Evolutionary conservation across 2,113 vertebrate genomes (phyloP), one percentile per base, ranked within the genome.

Genomic region (Carassius gibelio): DNA sequence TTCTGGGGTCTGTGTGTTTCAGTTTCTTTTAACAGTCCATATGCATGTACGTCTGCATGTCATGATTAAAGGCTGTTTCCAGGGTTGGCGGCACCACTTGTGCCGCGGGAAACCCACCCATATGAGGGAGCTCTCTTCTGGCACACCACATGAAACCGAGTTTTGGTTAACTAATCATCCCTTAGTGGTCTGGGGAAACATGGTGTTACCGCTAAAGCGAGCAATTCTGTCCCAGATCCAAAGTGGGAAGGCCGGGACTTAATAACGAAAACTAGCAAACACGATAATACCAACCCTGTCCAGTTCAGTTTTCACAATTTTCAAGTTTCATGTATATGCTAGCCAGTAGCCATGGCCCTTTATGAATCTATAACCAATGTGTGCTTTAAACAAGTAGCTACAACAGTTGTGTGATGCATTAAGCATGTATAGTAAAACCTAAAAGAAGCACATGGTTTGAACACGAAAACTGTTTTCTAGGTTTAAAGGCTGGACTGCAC

Each of bases 51-150:
- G 69, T 52, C 55, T n/a, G 42, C 62, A 84, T 64, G 81, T 82
- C 71, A 30, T 89, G 66, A 89, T 89, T 89, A 88, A 52, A 88
- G 86, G 78, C 75, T 75, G 78, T 55, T 55, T 86, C 77, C 76
- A 81, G 82, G 14, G 76, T 75, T 75, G 83, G 55, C 64, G 42
- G 72, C 72, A 75, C 69, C 69, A 72, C 69, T 42, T 57, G 79
- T 19, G 19, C 48, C 69, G 48, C 45, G 76, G 75, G 23, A 78
- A 88, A 78, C 81, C 86, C 75, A 85, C 82, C 71, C 85, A 21
- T 81, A 68, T 19, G 23, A 69, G 17, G 8, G 4, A 57, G 77
- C 66, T 75, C 77, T 36, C 69, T 76, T 79, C 75, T 68, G 21
- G 10, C 2, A 15, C 3, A 15, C 90, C 90, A 90, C 90, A 89